Percentiles rank a stretch among this genome's conserved stretches.
These are phyloP conservation scores for Loriculus beryllinus DNA, from an alignment of 2,797 vertebrate genomes.

Conservation along the genomic window DNA sequence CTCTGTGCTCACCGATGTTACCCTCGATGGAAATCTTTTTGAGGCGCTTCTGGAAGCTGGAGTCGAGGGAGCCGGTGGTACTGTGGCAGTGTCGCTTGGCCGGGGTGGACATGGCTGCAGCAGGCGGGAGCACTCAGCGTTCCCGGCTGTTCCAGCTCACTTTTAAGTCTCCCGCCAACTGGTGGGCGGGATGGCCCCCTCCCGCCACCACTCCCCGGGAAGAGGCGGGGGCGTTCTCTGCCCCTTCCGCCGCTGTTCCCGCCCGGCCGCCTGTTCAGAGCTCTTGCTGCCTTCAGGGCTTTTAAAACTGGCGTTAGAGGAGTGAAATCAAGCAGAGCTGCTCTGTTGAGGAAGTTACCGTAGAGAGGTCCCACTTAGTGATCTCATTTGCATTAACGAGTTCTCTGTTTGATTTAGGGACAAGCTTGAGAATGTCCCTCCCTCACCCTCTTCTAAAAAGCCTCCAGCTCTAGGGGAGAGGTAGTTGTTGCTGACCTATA, in stretches of 20 bases:
- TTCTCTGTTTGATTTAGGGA: not conserved
- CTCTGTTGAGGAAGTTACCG: not conserved
- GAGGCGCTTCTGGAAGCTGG: slow-evolving; percentile 74
- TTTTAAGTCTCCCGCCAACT: not conserved
- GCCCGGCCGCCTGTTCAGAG: not conserved
- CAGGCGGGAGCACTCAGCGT: not conserved
- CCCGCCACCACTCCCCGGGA: not conserved
- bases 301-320: not conserved
- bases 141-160: not conserved
- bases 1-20: slow-evolving; percentile 81
- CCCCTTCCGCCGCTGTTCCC: not conserved
- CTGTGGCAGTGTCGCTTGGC: slow-evolving; percentile 71
- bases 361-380: not conserved
- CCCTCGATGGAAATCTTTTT: slow-evolving; percentile 84
- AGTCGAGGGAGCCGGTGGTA: slow-evolving; percentile 8
- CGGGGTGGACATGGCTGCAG: slow-evolving; percentile 65
- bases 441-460: not conserved
- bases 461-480: not conserved
- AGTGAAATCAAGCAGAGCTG: not conserved
- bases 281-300: fast-evolving
- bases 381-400: not conserved
- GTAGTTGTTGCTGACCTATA: fast-evolving
- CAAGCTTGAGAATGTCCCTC: not conserved
- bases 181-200: not conserved
- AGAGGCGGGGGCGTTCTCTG: not conserved